Evolutionary conservation across 2,888 invertebrate genomes (phyloP).

Genomic region (Hypercompe scribonia): DNA sequence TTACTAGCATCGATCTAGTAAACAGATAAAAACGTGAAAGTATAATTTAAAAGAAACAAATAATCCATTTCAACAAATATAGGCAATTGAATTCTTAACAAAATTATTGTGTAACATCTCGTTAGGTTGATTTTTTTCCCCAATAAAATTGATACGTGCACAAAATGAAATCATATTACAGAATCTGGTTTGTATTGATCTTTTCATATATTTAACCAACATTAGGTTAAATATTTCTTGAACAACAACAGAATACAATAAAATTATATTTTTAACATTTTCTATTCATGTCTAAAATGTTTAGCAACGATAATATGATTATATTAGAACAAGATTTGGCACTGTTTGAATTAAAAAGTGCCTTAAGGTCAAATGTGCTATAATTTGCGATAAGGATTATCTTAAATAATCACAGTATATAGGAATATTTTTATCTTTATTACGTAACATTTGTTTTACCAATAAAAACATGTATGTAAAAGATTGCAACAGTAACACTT

Average conservation of each 20-base stretch:
- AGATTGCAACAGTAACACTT: no score
- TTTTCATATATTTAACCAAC: background rate
- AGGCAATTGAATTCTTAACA: background rate
- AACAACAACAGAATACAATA: background rate
- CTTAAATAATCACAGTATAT: background rate
- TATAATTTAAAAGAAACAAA: background rate
- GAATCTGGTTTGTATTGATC: constrained; percentile 2
- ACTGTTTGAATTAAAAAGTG: background rate
- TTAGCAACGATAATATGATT: background rate
- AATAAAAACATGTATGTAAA: no score
- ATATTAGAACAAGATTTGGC: background rate
- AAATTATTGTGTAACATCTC: background rate
- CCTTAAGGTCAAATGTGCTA: background rate
- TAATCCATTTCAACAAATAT: background rate
- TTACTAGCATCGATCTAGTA: background rate
- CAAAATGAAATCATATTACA: background rate
- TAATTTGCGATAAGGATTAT: background rate
- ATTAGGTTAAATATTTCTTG: background rate
- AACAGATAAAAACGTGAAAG: background rate
- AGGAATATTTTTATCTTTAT: no score
- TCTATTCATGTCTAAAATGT: background rate
- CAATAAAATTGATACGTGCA: background rate
- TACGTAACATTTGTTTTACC: no score
- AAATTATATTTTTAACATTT: background rate
- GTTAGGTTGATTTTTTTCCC: background rate